Conservation (phyloP, 2,888 invertebrate species). For the Cosmia trapezina region DNA sequence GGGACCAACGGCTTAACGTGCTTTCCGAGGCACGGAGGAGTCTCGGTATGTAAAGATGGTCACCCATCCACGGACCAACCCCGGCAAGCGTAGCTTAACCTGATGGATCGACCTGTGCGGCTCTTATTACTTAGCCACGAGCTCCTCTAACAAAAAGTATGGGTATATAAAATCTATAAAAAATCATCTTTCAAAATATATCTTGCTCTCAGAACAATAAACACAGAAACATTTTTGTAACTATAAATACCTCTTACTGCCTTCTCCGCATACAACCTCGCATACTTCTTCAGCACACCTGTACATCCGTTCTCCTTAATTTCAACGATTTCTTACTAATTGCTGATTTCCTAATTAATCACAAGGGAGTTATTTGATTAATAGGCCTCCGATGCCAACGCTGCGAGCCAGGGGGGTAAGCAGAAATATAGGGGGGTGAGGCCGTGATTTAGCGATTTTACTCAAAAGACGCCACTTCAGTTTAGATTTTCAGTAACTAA, state of each 20-base stretch:
- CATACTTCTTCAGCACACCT: constrained; percentile 8
- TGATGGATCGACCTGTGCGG: no score
- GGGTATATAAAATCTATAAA: background rate
- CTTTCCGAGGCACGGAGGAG: no score
- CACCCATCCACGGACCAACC: no score
- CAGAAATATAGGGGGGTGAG: constrained; percentile 73
- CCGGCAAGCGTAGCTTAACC: no score
- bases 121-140: no score
- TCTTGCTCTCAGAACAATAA: background rate
- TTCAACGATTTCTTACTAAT: constrained; percentile 83
- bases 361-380: constrained; percentile 88
- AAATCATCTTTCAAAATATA: background rate
- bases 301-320: constrained; percentile 70
- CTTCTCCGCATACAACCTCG: constrained; percentile 15
- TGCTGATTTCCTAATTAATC: constrained; percentile 89
- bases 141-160: no score
- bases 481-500: constrained; percentile 79
- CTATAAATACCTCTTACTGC: background rate
- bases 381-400: constrained; percentile 80
- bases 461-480: constrained; percentile 64
- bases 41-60: no score
- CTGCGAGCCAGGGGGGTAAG: constrained; percentile 51
- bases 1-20: no score
- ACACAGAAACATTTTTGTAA: background rate
- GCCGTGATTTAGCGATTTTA: constrained; percentile 68